phyloP scores from a whole-genome alignment of 1,140 invertebrate genomes.

The Bombus haemorrhoidalis region DNA sequence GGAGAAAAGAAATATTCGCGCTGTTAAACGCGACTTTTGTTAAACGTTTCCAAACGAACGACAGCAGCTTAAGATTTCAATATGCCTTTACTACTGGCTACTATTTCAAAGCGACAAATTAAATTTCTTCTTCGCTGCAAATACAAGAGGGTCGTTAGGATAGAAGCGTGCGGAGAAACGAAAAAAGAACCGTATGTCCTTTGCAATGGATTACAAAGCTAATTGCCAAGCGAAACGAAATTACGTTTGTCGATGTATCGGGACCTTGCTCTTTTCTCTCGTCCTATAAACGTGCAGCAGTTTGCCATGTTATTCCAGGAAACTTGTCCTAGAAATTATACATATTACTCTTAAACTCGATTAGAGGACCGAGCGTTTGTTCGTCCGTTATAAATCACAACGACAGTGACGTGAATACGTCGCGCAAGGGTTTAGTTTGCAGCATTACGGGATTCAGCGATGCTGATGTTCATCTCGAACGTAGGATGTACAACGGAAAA shows the following conservation, averaged over 20 bases:
- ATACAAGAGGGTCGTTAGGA: neutral
- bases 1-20: neutral
- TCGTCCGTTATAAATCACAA: too few species aligned
- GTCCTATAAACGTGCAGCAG: neutral
- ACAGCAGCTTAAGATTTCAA: neutral
- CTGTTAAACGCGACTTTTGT: neutral
- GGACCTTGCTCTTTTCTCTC: too few species aligned
- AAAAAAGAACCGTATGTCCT: neutral
- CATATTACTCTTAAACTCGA: too few species aligned
- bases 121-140: constrained; percentile 4
- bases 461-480: neutral
- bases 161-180: neutral
- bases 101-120: constrained; percentile 34
- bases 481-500: neutral
- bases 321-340: too few species aligned
- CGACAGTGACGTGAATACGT: too few species aligned
- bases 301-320: too few species aligned
- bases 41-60: neutral
- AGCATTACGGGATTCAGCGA: too few species aligned
- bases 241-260: neutral
- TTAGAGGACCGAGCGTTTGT: too few species aligned
- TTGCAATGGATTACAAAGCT: constrained; percentile 21
- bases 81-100: neutral
- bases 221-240: constrained; percentile 2
- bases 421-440: too few species aligned